These are phyloP conservation scores for Sakesphorus luctuosus DNA, from an alignment of 2,113 vertebrate species.

Conservation along the genomic window DNA sequence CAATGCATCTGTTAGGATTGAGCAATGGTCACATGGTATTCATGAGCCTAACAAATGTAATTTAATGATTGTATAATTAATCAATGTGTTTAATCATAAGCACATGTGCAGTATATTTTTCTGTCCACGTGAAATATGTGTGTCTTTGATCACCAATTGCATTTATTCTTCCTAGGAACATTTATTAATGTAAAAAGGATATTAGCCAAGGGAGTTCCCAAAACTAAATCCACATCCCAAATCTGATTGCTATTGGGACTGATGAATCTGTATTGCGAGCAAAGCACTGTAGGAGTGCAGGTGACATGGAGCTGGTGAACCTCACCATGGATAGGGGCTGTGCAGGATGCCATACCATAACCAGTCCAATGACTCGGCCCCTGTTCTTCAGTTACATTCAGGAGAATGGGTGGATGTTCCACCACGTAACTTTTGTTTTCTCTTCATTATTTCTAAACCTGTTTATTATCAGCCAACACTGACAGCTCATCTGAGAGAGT, in stretches of 20 bases:
- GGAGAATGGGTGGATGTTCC: background rate
- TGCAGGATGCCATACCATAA: background rate
- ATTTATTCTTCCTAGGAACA: background rate
- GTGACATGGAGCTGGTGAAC: background rate
- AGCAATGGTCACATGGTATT: background rate
- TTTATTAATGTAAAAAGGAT: background rate
- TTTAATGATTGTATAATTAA: background rate
- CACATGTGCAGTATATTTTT: background rate
- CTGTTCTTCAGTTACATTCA: background rate
- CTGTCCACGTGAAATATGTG: background rate
- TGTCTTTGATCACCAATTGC: background rate
- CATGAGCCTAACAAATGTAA: background rate
- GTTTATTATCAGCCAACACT: background rate
- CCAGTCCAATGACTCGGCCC: background rate
- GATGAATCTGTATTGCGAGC: background rate
- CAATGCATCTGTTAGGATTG: background rate
- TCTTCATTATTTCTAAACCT: background rate
- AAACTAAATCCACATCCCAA: background rate
- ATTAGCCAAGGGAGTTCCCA: background rate
- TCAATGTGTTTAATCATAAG: background rate
- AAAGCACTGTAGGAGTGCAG: background rate
- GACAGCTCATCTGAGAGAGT: background rate
- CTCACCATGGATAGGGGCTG: background rate
- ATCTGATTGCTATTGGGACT: background rate
- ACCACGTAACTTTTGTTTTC: background rate